Conservation (phyloP, 2,888 invertebrate species). For the Lobophora halterata region DNA sequence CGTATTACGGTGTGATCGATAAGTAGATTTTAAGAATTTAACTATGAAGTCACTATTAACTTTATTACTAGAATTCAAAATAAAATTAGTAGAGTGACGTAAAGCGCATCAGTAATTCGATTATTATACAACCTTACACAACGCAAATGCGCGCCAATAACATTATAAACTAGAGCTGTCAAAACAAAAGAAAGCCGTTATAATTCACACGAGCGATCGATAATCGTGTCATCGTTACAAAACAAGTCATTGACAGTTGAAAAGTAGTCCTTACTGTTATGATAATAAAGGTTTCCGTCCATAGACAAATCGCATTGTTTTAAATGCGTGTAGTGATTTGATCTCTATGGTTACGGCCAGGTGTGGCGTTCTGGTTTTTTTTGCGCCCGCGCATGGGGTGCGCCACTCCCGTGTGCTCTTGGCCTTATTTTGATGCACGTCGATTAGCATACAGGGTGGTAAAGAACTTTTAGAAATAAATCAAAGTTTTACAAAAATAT, state of each 20-base stretch:
- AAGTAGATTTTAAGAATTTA: too few species aligned
- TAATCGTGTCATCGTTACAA: slow-evolving; percentile 47
- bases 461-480: too few species aligned
- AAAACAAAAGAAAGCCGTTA: slow-evolving; percentile 63
- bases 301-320: not conserved
- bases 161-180: slow-evolving; percentile 30
- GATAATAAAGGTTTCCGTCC: slow-evolving; percentile 12
- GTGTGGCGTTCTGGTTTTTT: slow-evolving; percentile 59
- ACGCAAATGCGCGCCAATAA: slow-evolving; percentile 23
- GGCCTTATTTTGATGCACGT: slow-evolving; percentile 32
- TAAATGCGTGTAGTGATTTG: slow-evolving; percentile 65
- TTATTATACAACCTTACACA: slow-evolving; percentile 20
- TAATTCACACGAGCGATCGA: slow-evolving; percentile 48
- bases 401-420: slow-evolving; percentile 42
- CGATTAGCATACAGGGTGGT: slow-evolving; percentile 50
- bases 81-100: too few species aligned
- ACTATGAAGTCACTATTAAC: too few species aligned
- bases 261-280: slow-evolving; percentile 24
- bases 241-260: slow-evolving; percentile 1
- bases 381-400: slow-evolving; percentile 47
- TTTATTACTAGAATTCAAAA: too few species aligned
- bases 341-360: slow-evolving; percentile 78
- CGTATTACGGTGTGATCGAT: too few species aligned
- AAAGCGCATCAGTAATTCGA: slow-evolving; percentile 2
- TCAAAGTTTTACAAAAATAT: too few species aligned